These are phyloP conservation scores for Steromphala cineraria DNA, from an alignment of 2,888 invertebrate species.

Conservation along the genomic window DNA sequence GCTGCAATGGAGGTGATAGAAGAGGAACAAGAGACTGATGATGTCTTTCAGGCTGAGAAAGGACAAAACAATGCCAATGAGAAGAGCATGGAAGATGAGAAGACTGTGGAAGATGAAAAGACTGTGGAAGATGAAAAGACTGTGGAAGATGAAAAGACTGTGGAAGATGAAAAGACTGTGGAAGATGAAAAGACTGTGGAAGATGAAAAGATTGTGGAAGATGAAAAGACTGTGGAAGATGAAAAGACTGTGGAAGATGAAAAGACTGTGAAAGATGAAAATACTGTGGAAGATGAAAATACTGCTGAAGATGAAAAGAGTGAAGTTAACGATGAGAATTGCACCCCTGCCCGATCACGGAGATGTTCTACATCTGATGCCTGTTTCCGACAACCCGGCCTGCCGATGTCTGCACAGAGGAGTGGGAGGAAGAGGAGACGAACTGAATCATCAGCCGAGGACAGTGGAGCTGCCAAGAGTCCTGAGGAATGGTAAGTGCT, in stretches of 20 bases:
- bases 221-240: no score
- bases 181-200: no score
- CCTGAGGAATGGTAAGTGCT: slow-evolving; percentile 58
- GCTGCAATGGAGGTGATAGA: not conserved
- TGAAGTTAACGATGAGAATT: not conserved
- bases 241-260: no score
- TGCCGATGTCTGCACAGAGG: slow-evolving; percentile 44
- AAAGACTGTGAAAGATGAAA: not conserved
- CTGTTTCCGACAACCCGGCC: slow-evolving; percentile 35
- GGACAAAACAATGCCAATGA: no score
- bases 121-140: no score
- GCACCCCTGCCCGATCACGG: not conserved
- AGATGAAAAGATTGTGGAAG: no score
- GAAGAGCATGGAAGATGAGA: no score
- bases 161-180: no score
- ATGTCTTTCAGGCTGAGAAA: not conserved
- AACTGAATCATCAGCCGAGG: slow-evolving; percentile 36
- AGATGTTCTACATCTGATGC: not conserved
- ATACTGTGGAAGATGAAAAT: not conserved
- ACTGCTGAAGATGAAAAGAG: not conserved
- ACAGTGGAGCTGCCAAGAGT: slow-evolving; percentile 40
- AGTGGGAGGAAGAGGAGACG: slow-evolving; percentile 44
- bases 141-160: no score
- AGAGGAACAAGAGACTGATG: not conserved
- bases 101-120: no score